A percentile compares a stretch with the other conserved stretches of the same genome.
These are phyloP conservation scores for Sebastes diploproa DNA, from an alignment of 2,797 vertebrate species.

Conservation along the genomic window DNA sequence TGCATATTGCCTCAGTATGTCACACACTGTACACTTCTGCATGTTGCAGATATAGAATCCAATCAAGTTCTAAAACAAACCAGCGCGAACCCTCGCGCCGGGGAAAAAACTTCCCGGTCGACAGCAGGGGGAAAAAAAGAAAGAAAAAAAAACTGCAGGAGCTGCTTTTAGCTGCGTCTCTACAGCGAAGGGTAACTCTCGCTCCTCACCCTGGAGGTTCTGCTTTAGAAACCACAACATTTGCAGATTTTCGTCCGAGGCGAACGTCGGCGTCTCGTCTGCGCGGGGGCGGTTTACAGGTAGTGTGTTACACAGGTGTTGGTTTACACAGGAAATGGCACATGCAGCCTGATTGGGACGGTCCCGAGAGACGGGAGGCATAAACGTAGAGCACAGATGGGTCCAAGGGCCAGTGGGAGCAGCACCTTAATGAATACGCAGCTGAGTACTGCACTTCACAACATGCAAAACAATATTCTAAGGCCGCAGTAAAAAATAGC, in stretches of 20 bases:
- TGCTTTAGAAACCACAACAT: constrained; percentile 74
- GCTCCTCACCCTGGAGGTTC: constrained; percentile 70
- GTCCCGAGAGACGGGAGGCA: constrained; percentile 74
- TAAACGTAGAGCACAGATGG: constrained; percentile 84
- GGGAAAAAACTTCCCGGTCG: constrained; percentile 67
- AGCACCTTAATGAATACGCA: constrained; percentile 85
- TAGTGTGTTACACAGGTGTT: constrained; percentile 84
- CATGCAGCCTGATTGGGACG: constrained; percentile 80
- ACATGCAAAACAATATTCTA: constrained; percentile 83
- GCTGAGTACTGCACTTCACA: constrained; percentile 83
- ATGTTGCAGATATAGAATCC: constrained; percentile 80
- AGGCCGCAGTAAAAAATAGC: constrained; percentile 71
- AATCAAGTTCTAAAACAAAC: constrained; percentile 81
- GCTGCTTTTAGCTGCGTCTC: constrained; percentile 65
- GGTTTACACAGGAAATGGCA: constrained; percentile 83
- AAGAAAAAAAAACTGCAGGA: constrained; percentile 30
- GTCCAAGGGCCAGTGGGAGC: constrained; percentile 83
- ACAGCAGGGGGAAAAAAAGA: constrained; percentile 44
- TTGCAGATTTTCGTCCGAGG: constrained; percentile 73
- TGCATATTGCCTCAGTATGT: constrained; percentile 80
- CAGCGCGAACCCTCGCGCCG: constrained; percentile 51
- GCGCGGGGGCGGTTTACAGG: constrained; percentile 78
- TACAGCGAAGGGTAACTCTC: constrained; percentile 49
- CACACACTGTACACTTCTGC: constrained; percentile 76
- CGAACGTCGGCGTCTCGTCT: constrained; percentile 74